Percentiles rank a stretch among this genome's conserved stretches.
phyloP scores from a whole-genome alignment of 2,113 vertebrate genomes.

The Pygoscelis adeliae region DNA sequence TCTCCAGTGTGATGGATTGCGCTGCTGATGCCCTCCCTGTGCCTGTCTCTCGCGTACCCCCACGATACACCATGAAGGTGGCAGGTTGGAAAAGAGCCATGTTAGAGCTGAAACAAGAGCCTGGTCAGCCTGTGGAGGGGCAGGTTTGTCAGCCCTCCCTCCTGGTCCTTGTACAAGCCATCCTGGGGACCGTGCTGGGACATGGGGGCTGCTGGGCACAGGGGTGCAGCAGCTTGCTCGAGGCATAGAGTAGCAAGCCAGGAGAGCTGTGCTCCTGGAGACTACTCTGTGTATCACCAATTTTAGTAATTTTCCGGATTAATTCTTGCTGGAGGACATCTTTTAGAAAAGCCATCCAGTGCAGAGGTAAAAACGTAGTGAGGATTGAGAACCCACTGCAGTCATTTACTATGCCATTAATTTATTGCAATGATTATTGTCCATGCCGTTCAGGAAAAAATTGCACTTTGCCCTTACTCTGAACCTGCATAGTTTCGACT shows the following conservation, averaged over 20 bases:
- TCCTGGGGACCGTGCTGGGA: background rate
- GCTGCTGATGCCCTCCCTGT: background rate
- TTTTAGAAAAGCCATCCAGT: background rate
- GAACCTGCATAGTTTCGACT: background rate
- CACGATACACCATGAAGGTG: rapidly evolving
- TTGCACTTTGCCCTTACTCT: background rate
- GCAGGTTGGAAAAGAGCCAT: background rate
- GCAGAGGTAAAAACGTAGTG: rapidly evolving
- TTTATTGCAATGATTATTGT: background rate
- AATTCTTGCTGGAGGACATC: background rate
- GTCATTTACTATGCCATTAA: background rate
- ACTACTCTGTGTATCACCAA: rapidly evolving
- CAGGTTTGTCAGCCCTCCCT: background rate
- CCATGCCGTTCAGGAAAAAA: background rate
- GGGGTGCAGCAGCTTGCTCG: rapidly evolving
- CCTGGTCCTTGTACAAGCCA: background rate
- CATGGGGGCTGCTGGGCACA: rapidly evolving
- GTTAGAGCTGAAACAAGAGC: background rate
- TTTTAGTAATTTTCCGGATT: background rate
- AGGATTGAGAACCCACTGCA: background rate
- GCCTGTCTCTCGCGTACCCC: background rate
- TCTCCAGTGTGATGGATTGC: background rate
- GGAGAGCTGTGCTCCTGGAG: background rate
- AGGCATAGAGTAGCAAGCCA: background rate
- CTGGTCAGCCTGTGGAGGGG: background rate